phyloP scores from a whole-genome alignment of 2,888 invertebrate species.

The Drosophila lutescens region DNA sequence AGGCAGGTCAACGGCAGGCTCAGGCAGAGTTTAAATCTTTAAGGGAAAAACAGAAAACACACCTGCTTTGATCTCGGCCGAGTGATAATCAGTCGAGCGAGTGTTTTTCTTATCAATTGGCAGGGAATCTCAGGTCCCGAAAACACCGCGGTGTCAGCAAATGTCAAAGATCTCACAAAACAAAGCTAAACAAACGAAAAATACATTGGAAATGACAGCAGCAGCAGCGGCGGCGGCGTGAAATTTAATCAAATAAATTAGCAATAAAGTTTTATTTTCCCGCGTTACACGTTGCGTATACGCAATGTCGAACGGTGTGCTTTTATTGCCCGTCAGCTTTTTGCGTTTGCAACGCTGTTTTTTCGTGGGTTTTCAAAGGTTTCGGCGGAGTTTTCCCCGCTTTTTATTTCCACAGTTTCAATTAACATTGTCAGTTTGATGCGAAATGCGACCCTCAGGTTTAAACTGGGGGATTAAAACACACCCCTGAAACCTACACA shows the following conservation, averaged over 20 bases:
- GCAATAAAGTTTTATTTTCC: conserved; percentile 78
- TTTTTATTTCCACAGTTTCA: conserved; percentile 60
- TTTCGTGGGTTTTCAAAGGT: conserved; percentile 38
- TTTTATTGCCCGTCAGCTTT: conserved; percentile 67
- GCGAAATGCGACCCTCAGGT: conserved; percentile 36
- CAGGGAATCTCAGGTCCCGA: conserved; percentile 53
- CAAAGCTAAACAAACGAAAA: conserved; percentile 16
- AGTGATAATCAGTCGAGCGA: conserved; percentile 34
- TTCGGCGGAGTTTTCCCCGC: conserved; percentile 15
- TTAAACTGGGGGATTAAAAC: conserved; percentile 27
- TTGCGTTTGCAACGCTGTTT: conserved; percentile 12
- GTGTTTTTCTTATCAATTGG: conserved; percentile 69
- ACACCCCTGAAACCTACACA: conserved; percentile 12
- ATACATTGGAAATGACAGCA: conserved; percentile 20
- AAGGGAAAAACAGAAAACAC: too few relatives aligned
- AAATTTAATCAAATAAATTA: conserved; percentile 80
- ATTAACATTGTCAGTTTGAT: conserved; percentile 70
- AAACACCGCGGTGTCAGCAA: conserved; percentile 53
- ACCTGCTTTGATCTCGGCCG: conserved; percentile 57
- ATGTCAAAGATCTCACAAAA: conserved; percentile 40
- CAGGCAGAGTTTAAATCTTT: conserved; percentile 22
- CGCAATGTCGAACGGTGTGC: conserved; percentile 46
- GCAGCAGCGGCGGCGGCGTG: conserved; percentile 36
- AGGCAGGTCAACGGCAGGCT: conserved; percentile 35
- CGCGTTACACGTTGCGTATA: conserved; percentile 56